phyloP scores from a whole-genome alignment of 2,888 invertebrate species.

The Argyresthia albistria region DNA sequence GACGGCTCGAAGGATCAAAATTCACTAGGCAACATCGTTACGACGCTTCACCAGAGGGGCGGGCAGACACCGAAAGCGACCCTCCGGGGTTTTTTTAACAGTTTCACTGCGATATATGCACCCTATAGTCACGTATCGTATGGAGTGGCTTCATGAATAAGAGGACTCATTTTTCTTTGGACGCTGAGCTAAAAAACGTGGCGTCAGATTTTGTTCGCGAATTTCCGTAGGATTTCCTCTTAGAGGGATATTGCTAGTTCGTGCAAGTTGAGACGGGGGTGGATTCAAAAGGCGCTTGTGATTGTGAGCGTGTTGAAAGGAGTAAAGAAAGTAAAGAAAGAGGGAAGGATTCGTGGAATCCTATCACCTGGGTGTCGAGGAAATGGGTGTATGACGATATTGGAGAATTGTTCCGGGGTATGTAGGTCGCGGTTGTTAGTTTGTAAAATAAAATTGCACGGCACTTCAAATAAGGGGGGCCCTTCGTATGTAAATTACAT shows the following conservation, averaged over 20 bases:
- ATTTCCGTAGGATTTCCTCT: background rate
- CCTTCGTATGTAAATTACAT: no score
- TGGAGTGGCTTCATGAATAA: slow-evolving; percentile 65
- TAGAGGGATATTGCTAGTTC: background rate
- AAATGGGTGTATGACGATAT: no score
- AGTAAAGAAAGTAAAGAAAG: no score
- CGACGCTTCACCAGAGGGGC: background rate
- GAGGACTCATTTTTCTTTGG: slow-evolving; percentile 58
- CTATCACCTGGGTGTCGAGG: no score
- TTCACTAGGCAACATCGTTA: slow-evolving; percentile 1
- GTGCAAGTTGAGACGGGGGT: no score
- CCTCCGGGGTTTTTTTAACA: slow-evolving; percentile 60
- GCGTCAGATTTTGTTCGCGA: background rate
- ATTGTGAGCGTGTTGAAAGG: no score
- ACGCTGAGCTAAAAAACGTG: background rate
- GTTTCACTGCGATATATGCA: slow-evolving; percentile 59
- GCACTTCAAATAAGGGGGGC: no score
- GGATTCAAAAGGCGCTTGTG: no score
- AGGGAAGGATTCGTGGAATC: no score
- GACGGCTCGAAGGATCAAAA: background rate
- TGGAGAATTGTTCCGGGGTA: no score
- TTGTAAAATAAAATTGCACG: no score
- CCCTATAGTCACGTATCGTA: slow-evolving; percentile 65
- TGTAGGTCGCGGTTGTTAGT: no score
- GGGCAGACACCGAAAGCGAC: slow-evolving; percentile 16